These are phyloP conservation scores for Pogonomyrmex barbatus DNA, from an alignment of 1,140 invertebrate genomes.

Conservation along the genomic window DNA sequence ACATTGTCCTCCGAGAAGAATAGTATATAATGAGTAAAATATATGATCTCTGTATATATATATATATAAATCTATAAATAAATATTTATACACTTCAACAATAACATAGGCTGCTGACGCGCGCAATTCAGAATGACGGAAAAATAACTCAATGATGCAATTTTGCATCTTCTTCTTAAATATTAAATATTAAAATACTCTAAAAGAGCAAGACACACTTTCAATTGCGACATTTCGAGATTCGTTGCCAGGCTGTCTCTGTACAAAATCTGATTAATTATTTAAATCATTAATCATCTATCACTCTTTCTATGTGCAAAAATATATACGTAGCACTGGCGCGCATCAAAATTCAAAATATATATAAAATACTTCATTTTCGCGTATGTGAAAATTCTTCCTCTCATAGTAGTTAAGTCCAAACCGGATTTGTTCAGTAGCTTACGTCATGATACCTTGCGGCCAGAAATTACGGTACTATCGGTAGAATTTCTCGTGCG, in stretches of 20 bases:
- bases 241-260: conserved; percentile 23
- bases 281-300: not conserved
- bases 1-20: conserved; percentile 64
- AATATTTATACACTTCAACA: conserved; percentile 71
- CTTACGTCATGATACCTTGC: not conserved
- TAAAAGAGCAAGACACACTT: not conserved
- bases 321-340: not conserved
- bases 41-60: conserved; percentile 63
- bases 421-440: not conserved
- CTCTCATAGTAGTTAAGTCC: not conserved
- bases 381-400: not conserved
- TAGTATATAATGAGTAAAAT: conserved; percentile 61
- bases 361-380: not conserved
- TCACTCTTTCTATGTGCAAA: not conserved
- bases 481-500: not conserved
- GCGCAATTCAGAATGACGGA: conserved; percentile 10
- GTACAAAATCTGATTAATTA: conserved; percentile 27
- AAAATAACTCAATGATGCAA: conserved; percentile 22
- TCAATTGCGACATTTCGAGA: conserved; percentile 26
- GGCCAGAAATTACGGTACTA: not conserved
- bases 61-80: conserved; percentile 71
- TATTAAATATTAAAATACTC: not conserved
- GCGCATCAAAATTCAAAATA: conserved; percentile 8
- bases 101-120: conserved; percentile 53
- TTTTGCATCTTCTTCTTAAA: conserved; percentile 17